Evolutionary conservation across 2,113 vertebrate species (phyloP).

Genomic region (Morone saxatilis): DNA sequence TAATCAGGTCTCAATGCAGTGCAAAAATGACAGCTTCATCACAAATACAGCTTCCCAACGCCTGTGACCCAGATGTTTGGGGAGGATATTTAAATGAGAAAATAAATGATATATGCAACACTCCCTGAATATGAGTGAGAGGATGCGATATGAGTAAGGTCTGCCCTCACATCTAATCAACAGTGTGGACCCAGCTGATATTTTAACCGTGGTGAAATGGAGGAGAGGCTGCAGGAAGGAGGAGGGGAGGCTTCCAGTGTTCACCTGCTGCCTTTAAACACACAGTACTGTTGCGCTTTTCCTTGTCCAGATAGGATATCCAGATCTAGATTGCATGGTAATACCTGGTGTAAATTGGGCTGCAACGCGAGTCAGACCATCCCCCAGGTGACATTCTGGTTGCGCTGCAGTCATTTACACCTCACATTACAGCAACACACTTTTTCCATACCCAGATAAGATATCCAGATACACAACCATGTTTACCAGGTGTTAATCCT

Average conservation of each 20-base stretch:
- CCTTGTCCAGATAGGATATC: background rate
- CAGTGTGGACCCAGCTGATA: background rate
- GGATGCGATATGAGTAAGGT: background rate
- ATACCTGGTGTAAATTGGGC: background rate
- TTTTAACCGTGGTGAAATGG: too few relatives aligned
- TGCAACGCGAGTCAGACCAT: background rate
- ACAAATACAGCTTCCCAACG: background rate
- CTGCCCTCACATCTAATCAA: background rate
- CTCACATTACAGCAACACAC: background rate
- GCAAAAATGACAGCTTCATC: background rate
- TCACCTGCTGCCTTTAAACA: conserved; percentile 3
- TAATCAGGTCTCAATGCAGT: background rate
- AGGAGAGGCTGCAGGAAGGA: background rate
- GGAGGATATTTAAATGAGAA: background rate
- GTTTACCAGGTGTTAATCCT: conserved; percentile 17
- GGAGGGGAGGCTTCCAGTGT: too few relatives aligned
- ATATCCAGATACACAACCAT: background rate
- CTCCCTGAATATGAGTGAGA: too few relatives aligned
- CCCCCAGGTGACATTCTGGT: background rate
- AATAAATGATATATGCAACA: background rate
- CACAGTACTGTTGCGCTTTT: background rate
- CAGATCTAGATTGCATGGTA: too few relatives aligned
- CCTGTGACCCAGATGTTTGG: background rate
- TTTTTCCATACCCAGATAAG: background rate
- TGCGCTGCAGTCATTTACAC: background rate